Conservation (phyloP, 2,888 invertebrate species). For the Xiphydria camelus region DNA sequence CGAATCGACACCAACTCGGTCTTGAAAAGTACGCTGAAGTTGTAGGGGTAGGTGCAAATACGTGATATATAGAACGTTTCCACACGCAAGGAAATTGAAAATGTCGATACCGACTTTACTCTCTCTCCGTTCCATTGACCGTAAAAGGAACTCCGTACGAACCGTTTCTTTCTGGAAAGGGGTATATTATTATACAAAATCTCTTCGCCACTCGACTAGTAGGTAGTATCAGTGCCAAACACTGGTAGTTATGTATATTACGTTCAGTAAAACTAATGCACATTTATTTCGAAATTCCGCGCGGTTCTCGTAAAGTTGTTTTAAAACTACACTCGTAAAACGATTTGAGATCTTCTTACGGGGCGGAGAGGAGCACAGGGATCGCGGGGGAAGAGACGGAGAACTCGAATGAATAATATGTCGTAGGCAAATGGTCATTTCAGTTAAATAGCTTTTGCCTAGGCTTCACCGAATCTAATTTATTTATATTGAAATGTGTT, state of each 20-base stretch:
- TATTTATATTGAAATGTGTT: too few species aligned
- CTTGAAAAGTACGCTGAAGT: too few species aligned
- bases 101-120: too few species aligned
- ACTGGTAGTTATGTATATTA: conserved; percentile 53
- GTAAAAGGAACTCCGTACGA: conserved; percentile 27
- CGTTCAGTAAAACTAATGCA: conserved; percentile 51
- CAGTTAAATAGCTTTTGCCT: too few species aligned
- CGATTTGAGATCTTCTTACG: conserved; percentile 43
- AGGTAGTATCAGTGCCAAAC: conserved; percentile 52
- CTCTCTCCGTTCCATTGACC: conserved; percentile 22
- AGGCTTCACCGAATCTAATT: too few species aligned
- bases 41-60: too few species aligned
- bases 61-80: too few species aligned
- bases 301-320: conserved; percentile 46
- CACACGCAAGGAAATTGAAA: too few species aligned
- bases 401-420: too few species aligned
- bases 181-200: conserved; percentile 23
- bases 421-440: too few species aligned
- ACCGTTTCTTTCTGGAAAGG: conserved; percentile 32
- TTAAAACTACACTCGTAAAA: conserved; percentile 53
- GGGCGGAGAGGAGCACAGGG: background rate
- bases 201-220: conserved; percentile 17
- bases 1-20: too few species aligned
- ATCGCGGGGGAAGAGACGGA: background rate
- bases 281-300: conserved; percentile 53